Evolutionary conservation across 1,140 invertebrate species (phyloP).

Genomic region (Drosophila miranda): DNA sequence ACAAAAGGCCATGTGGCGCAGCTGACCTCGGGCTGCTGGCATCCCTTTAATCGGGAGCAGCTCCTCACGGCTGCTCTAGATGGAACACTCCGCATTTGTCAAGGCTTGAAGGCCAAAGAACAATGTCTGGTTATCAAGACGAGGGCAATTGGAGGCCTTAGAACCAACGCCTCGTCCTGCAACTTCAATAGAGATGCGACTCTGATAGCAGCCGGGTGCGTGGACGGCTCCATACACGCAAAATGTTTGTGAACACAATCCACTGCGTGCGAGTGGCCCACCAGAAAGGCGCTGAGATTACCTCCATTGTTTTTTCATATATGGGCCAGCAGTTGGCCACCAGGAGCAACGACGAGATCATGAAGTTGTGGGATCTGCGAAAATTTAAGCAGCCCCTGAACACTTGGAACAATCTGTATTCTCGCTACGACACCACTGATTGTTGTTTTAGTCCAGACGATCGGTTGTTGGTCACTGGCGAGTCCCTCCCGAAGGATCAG

Average conservation of each 20-base stretch:
- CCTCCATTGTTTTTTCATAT: slow-evolving; percentile 94
- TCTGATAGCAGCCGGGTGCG: slow-evolving; percentile 94
- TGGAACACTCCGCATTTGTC: slow-evolving; percentile 96
- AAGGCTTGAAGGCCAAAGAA: slow-evolving; percentile 88
- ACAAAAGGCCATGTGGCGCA: slow-evolving; percentile 98
- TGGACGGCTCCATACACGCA: slow-evolving; percentile 96
- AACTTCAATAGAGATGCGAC: slow-evolving; percentile 94
- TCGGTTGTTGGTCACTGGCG: slow-evolving; percentile 93
- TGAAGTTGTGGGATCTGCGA: slow-evolving; percentile 97
- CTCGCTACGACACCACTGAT: slow-evolving; percentile 95
- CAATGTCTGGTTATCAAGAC: slow-evolving; percentile 94
- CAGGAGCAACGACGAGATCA: slow-evolving; percentile 94
- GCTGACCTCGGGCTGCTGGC: slow-evolving; percentile 95
- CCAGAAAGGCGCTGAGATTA: slow-evolving; percentile 90
- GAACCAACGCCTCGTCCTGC: slow-evolving; percentile 93
- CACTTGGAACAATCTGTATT: slow-evolving; percentile 88
- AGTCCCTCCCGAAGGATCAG: slow-evolving; percentile 89
- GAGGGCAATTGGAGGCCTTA: slow-evolving; percentile 92
- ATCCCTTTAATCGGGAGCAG: slow-evolving; percentile 95
- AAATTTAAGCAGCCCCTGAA: slow-evolving; percentile 91
- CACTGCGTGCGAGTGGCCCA: slow-evolving; percentile 92
- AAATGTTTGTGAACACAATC: slow-evolving; percentile 91
- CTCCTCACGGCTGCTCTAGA: slow-evolving; percentile 98
- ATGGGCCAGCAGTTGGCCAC: slow-evolving; percentile 90
- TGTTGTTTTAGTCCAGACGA: slow-evolving; percentile 93